Evolutionary conservation across 2,113 vertebrate genomes (phyloP), one percentile per base, ranked within the genome.

Genomic region (Xyliphius kryptos): DNA sequence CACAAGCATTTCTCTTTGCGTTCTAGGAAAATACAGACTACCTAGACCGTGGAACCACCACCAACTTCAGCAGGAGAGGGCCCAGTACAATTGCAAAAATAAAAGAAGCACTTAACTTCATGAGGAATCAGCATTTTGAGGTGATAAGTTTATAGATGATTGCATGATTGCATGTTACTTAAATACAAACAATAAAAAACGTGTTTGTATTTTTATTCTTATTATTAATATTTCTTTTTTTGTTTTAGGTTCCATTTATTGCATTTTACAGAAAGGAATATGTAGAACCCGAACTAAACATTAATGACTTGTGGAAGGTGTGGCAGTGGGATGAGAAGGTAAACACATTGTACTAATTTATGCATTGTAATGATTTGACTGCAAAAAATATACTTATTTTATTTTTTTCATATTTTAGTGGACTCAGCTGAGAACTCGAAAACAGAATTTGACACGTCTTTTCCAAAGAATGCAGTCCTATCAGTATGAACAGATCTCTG

Each of bases 271-370:
- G 96, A 65, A 99, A 99, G 72, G 96, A 99, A 64, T 99, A 99
- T 13, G 95, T 98, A 51, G 96, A 98, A 44, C 95, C 96, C 16
- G 95, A 99, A 67, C 82, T 99, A 46, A 93, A 97, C 61, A 97
- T 99, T 79, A 97, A 94, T 0, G 95, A 98, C 72, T 79, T 99
- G 9, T 99, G 96, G 96, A 93, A 93, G 37, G 95, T 98, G 51
- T 99, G 96, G 96, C 93, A 96, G 63, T 98, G 95, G 96, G 96
- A 99, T 85, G 96, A 98, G 79, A 99, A 97, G 93, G 96, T 97
- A 82, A 82, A 10, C n/a, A n/a, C n/a, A n/a, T n/a, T n/a, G n/a
- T n/a, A n/a, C n/a, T n/a, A n/a, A n/a, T n/a, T n/a, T n/a, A n/a
- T n/a, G n/a, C n/a, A n/a, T n/a, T n/a, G n/a, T n/a, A n/a, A n/a